Evolutionary conservation across 2,113 vertebrate genomes (phyloP).

Genomic region (Potamarius usumacintae): DNA sequence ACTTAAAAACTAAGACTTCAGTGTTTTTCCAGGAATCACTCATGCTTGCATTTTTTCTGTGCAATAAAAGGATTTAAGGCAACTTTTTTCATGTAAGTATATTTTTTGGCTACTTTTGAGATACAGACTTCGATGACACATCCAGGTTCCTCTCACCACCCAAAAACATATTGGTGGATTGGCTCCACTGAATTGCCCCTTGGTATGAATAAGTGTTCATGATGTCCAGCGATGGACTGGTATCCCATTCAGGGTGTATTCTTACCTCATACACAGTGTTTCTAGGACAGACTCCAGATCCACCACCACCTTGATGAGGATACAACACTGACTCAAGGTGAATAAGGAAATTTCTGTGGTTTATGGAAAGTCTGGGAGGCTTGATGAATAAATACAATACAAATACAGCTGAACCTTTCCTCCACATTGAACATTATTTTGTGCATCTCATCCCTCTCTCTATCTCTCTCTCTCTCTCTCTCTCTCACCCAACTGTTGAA

Average conservation of each 20-base stretch:
- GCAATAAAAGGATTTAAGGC: no score
- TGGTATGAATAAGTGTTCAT: neutral
- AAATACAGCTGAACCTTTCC: neutral
- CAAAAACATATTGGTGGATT: neutral
- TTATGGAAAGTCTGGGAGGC: neutral
- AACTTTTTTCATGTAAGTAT: no score
- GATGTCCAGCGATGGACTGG: neutral
- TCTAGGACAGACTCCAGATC: neutral
- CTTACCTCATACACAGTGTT: neutral
- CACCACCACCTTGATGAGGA: neutral
- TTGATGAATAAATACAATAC: neutral
- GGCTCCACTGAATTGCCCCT: neutral
- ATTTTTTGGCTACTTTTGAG: no score
- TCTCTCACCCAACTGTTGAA: neutral
- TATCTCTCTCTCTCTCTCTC: no score
- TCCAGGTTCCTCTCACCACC: neutral
- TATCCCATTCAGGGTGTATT: neutral
- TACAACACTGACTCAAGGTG: neutral
- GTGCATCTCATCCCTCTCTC: neutral
- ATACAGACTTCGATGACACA: no score
- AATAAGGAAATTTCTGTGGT: neutral
- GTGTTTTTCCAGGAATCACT: no score
- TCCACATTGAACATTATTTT: neutral
- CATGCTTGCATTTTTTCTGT: no score
- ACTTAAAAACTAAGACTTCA: no score